phyloP scores from a whole-genome alignment of 2,888 invertebrate species.

The Cantharis rustica region DNA sequence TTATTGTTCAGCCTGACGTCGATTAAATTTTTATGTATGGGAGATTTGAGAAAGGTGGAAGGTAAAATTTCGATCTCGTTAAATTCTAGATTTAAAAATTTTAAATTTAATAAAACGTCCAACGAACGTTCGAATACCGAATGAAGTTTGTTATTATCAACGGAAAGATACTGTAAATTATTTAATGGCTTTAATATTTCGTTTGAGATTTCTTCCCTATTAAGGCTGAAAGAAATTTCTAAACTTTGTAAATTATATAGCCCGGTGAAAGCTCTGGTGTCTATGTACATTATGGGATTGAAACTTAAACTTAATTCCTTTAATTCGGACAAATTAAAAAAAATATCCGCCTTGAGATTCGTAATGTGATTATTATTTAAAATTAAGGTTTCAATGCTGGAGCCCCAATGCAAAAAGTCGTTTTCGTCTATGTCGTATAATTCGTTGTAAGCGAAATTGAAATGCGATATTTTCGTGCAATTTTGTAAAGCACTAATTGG shows the following conservation, averaged over 20 bases:
- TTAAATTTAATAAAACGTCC: slow-evolving; percentile 69
- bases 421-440: slow-evolving; percentile 77
- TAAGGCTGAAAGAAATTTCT: slow-evolving; percentile 85
- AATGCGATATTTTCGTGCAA: slow-evolving; percentile 79
- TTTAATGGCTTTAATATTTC: slow-evolving; percentile 75
- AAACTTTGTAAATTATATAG: slow-evolving; percentile 78
- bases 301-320: slow-evolving; percentile 90
- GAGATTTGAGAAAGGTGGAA: slow-evolving; percentile 68
- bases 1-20: slow-evolving; percentile 85
- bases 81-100: slow-evolving; percentile 85
- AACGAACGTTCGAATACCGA: slow-evolving; percentile 73
- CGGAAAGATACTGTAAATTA: slow-evolving; percentile 79
- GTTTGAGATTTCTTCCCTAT: slow-evolving; percentile 78
- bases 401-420: slow-evolving; percentile 80
- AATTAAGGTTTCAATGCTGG: slow-evolving; percentile 77
- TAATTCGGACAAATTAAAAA: slow-evolving; percentile 74
- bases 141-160: slow-evolving; percentile 87
- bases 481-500: slow-evolving; percentile 72
- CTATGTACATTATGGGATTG: slow-evolving; percentile 84
- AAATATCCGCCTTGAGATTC: slow-evolving; percentile 71
- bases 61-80: slow-evolving; percentile 78
- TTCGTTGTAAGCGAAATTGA: slow-evolving; percentile 87
- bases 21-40: slow-evolving; percentile 71
- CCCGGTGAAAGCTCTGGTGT: slow-evolving; percentile 79
- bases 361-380: slow-evolving; percentile 84